Evolutionary conservation across 2,888 invertebrate genomes (phyloP), one percentile per base, ranked within the genome.

Genomic region (Noctua janthe): DNA sequence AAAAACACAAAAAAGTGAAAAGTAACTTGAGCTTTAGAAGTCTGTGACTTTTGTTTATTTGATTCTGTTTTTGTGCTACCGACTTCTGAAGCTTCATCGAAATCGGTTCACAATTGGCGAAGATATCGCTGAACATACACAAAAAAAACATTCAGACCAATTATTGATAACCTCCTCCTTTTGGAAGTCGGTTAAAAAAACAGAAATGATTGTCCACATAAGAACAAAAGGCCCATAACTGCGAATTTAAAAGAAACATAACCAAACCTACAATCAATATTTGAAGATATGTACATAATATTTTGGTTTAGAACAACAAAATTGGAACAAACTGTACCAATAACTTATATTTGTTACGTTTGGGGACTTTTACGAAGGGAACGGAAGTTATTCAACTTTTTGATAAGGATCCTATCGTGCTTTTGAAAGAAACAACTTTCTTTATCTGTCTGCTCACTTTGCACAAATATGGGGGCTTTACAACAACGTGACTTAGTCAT

Each of bases 371-470:
- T 51, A 11, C 47, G n/a, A 35, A 71, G 35, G 0, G 29, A 67
- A 72, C 43, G 1, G 39, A 79, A 80, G 47, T 72, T 59, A 5
- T 17, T 23, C 13, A 66, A 79, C 20, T 79, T 71, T 71, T 39
- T 56, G 47, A 80, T 79, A 71, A 71, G 80, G 35, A 79, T 78
- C 64, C 5, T 35, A n/a, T 23, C 64, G 64, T 71, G 20, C 3
- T 10, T 62, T 17, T 35, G 15, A 17, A 71, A 71, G 20, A 20
- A 54, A 71, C 2, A 1, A 49, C 62, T 64, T 78, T 54, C 51
- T 70, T 51, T 64, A 17, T 13, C 23, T 51, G 7, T 54, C 23
- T 54, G 35, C 43, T 11, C 4, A 29, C 10, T 79, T 56, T n/a
- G n/a, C 39, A 64, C 51, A 2, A 64, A 64, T 73, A 35, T 17